These are phyloP conservation scores for Entomyzon cyanotis DNA, from an alignment of 2,113 vertebrate genomes.

Conservation along the genomic window DNA sequence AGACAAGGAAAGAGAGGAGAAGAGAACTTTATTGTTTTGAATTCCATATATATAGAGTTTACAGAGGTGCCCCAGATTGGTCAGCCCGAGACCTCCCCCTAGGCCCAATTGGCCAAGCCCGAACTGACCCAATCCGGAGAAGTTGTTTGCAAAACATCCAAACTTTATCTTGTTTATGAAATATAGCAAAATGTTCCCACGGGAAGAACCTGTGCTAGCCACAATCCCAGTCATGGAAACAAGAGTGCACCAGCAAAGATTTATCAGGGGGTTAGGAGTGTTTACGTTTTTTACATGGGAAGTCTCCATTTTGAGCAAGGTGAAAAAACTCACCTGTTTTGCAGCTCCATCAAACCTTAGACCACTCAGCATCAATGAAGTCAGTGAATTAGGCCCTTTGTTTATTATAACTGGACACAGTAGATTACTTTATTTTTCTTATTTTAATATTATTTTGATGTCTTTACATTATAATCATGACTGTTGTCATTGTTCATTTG, in stretches of 20 bases:
- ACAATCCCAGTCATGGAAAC: neutral
- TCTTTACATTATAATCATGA: neutral
- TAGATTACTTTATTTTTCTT: neutral
- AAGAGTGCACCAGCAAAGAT: neutral
- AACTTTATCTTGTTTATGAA: too few species aligned
- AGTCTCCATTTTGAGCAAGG: fast-evolving
- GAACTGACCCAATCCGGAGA: too few species aligned
- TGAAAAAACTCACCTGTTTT: neutral
- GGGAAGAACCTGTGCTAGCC: too few species aligned
- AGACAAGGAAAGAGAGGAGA: too few species aligned
- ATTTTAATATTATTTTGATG: neutral
- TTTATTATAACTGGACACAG: neutral
- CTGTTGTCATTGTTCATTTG: neutral
- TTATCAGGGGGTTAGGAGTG: neutral
- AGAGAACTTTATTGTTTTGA: too few species aligned
- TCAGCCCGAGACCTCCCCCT: too few species aligned
- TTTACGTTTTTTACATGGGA: neutral
- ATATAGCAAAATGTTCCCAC: too few species aligned
- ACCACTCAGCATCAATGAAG: neutral
- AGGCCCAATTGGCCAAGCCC: too few species aligned
- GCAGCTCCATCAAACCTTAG: neutral
- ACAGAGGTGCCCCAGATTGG: too few species aligned
- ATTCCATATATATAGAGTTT: too few species aligned
- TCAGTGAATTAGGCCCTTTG: neutral
- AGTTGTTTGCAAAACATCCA: too few species aligned